Evolutionary conservation across 1,140 invertebrate genomes (phyloP), one percentile per base, ranked within the genome.

Genomic region (Drosophila athabasca): DNA sequence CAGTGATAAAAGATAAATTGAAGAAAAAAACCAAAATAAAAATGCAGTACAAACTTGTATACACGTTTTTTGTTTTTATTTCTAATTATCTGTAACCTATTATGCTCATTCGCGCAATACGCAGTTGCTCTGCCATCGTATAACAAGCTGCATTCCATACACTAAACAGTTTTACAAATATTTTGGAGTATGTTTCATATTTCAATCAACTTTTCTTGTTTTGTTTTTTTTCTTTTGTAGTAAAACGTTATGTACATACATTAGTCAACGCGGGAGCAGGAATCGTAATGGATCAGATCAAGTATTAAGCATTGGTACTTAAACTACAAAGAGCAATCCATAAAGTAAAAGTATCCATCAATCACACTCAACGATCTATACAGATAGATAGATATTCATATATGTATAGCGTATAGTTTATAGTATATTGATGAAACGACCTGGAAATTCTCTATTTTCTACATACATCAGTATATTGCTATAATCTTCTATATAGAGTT

Each of bases 211-310:
- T 73, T 73, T 65, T 46, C 73, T 60, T 81, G 67, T 41, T 62
- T 51, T 22, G 17, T 35, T 7, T 59, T 24, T 35, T 15, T 60
- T 48, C 11, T 11, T 39, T 39, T 39, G 35, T 39, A 67, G 74
- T 85, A 74, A 84, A 84, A 77, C 69, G 22, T 87, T 87, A 84
- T 84, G 64, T 84, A 84, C 81, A 84, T 77, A 81, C 71, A 81
- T 70, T 81, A 72, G 64, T 71, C 75, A 85, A 68, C 77, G 81
- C 77, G 72, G 64, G 77, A 81, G 82, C 78, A 61, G 58, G 49
- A 51, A 83, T 79, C 68, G 13, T 70, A 43, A 76, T 43, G 9
- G 35, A 39, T 60, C 43, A 61, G 22, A 74, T 62, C 59, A 75
- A 61, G 68, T 54, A 64, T 77, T 3, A 39, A 80, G 66, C 66